Evolutionary conservation across 1,140 invertebrate species (phyloP), one percentile per base, ranked within the genome.

Genomic region (Chironomus striatipennis): DNA sequence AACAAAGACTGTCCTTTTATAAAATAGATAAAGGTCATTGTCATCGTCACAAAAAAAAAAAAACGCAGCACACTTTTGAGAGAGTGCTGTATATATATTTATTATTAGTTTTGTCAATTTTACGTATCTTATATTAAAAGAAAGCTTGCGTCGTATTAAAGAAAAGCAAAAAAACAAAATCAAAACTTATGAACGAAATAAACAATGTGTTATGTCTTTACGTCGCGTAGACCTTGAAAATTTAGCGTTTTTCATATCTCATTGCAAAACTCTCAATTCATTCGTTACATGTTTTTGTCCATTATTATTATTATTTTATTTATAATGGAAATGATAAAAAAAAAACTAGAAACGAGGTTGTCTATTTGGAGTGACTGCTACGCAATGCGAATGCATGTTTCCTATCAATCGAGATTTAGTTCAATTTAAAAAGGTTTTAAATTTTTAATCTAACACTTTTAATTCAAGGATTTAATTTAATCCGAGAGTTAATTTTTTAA

Each of bases 11-110:
- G 47, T 57, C 47, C 47, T 57, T 57, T 57, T 57, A 57, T 57
- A 57, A 57, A 57, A 57, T 57, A 57, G 47, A 57, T 57, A 57
- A 57, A 57, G 47, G 47, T 57, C 47, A 57, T 57, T 57, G 47
- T 57, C 47, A 57, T 57, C 47, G 47, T 57, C 47, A 57, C 12
- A n/a, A 57, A n/a, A 57, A 57, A 47, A 47, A 47, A 12, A n/a
- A 57, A 57, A 12, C 47, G 47, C 47, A 57, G 47, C 47, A 15
- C 47, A 57, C 47, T 57, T 12, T 57, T 57, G 12, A 57, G 47
- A n/a, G 12, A 57, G 47, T n/a, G 47, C 47, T 10, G 47, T 57
- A 57, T 12, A 47, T 47, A 47, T n/a, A n/a, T 34, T 34, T 34
- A 34, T 34, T 34, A 34, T 34, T 34, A 34, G 24, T 34, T 34